Percentiles rank a stretch among this genome's conserved stretches.
Conservation (phyloP, 2,888 invertebrate genomes). For the Conus canariensis region DNA sequence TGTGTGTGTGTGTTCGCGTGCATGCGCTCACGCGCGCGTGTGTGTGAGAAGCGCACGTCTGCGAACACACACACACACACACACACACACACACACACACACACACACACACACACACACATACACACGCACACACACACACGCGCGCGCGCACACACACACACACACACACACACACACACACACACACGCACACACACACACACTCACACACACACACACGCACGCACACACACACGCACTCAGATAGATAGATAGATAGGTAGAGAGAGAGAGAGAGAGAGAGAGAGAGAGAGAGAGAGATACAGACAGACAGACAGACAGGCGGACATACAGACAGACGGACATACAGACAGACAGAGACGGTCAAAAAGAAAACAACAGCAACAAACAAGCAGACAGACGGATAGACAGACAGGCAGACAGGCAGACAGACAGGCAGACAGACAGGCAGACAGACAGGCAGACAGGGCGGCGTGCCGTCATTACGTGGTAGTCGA, state of each 20-base stretch:
- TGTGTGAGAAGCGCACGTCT: no score
- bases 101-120: not conserved
- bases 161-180: not conserved
- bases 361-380: not conserved
- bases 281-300: not conserved
- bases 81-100: slow-evolving; percentile 6
- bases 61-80: not conserved
- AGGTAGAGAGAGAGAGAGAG: not conserved
- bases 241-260: not conserved
- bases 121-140: not conserved
- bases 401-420: not conserved
- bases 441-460: not conserved
- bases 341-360: not conserved
- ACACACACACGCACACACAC: not conserved
- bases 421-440: not conserved
- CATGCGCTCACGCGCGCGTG: not conserved
- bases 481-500: slow-evolving; percentile 49
- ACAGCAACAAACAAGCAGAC: not conserved
- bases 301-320: not conserved
- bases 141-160: not conserved
- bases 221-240: not conserved
- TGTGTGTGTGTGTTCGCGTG: no score
- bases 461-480: not conserved
- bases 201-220: slow-evolving; percentile 1
- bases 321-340: not conserved